Evolutionary conservation across 2,888 invertebrate species (phyloP).

Genomic region (Axea sp.): DNA sequence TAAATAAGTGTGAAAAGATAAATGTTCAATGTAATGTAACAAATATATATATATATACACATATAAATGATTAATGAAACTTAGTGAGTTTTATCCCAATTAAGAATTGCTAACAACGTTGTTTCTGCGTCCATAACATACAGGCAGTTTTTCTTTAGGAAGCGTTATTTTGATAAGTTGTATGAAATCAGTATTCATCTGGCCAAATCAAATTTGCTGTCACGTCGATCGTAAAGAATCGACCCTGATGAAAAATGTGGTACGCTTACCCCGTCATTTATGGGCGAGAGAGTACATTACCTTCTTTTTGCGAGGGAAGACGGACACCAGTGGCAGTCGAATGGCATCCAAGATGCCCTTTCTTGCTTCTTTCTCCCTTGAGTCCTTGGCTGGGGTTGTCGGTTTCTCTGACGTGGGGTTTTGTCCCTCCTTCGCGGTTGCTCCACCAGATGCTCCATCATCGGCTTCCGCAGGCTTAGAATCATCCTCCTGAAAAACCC

Average conservation of each 20-base stretch:
- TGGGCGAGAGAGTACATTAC: constrained; percentile 60
- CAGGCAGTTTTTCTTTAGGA: no score
- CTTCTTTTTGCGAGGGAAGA: constrained; percentile 76
- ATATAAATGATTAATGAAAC: no score
- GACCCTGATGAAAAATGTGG: constrained; percentile 37
- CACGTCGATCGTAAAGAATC: constrained; percentile 28
- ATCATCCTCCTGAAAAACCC: constrained; percentile 70
- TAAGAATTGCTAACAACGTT: no score
- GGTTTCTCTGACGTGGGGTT: constrained; percentile 70
- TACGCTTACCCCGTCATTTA: constrained; percentile 20
- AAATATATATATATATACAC: no score
- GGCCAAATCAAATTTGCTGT: constrained; percentile 30
- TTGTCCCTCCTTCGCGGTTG: constrained; percentile 70
- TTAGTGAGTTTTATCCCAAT: no score
- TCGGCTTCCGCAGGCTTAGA: constrained; percentile 73
- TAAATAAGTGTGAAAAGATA: no score
- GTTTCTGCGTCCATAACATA: no score
- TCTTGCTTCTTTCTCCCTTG: constrained; percentile 71
- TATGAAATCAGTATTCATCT: constrained; percentile 39
- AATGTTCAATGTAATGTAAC: no score
- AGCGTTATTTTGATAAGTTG: constrained; percentile 7
- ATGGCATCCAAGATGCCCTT: constrained; percentile 82
- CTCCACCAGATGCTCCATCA: constrained; percentile 65
- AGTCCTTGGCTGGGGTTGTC: constrained; percentile 71
- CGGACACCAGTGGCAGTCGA: constrained; percentile 82